Conservation (phyloP, 2,797 vertebrate species). For the Molossus alvarezi region DNA sequence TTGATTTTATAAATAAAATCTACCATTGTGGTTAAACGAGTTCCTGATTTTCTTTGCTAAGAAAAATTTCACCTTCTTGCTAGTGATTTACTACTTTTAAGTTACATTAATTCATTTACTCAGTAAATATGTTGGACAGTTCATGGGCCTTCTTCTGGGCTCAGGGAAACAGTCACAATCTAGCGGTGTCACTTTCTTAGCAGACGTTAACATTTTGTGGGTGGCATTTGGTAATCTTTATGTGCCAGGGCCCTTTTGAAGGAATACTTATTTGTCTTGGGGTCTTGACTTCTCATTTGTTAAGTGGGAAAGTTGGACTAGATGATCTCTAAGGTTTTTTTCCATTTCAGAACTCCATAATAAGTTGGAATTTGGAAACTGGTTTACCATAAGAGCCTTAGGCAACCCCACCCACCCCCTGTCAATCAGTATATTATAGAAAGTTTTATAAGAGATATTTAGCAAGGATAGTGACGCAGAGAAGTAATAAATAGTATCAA, state of each 20-base stretch:
- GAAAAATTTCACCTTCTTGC: constrained; percentile 25
- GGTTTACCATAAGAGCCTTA: not conserved
- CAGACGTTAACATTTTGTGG: constrained; percentile 12
- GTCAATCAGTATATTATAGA: not conserved
- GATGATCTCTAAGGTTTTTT: constrained; percentile 35
- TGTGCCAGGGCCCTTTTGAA: constrained; percentile 2
- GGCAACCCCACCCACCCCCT: not conserved
- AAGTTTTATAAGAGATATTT: constrained; percentile 31
- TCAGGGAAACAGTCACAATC: not conserved
- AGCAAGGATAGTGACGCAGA: not conserved
- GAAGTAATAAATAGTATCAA: not conserved
- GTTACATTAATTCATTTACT: constrained; percentile 9
- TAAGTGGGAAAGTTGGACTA: not conserved
- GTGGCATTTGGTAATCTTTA: constrained; percentile 51
- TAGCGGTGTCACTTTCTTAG: not conserved
- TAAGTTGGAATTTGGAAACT: constrained; percentile 8
- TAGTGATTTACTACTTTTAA: constrained; percentile 52
- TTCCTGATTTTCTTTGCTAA: constrained; percentile 54
- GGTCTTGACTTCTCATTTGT: constrained; percentile 15
- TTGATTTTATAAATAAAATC: constrained; percentile 57
- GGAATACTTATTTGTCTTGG: constrained; percentile 8
- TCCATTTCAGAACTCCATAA: not conserved
- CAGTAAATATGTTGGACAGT: not conserved
- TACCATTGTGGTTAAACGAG: not conserved
- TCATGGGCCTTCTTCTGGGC: not conserved